Conservation (phyloP, 2,113 vertebrate genomes). For the Bubo scandiacus region DNA sequence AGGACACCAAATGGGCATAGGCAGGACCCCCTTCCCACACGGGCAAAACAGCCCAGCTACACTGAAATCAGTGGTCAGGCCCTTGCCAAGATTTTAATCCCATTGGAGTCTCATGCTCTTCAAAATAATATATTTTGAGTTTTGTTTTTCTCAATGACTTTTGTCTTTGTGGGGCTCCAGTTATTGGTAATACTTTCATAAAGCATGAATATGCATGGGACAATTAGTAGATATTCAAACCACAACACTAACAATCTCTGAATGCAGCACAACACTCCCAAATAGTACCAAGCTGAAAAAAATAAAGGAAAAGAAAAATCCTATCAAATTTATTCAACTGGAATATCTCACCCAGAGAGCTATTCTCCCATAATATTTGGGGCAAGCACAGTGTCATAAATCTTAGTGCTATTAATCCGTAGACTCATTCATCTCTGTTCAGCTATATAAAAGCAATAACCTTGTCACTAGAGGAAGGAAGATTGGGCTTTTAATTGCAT, state of each 20-base stretch:
- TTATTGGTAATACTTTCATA: not conserved
- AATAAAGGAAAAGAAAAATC: constrained; percentile 4
- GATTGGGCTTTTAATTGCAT: constrained; percentile 70
- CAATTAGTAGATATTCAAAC: not conserved
- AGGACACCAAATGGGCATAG: not conserved
- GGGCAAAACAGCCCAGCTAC: not conserved
- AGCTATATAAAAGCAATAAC: constrained; percentile 69
- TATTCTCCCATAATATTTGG: constrained; percentile 53
- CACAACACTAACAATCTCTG: not conserved
- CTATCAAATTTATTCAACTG: constrained; percentile 58
- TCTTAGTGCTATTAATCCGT: constrained; percentile 62
- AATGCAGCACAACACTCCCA: not conserved
- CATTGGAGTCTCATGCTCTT: not conserved
- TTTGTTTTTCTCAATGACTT: not conserved
- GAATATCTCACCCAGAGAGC: constrained; percentile 43
- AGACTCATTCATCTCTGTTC: constrained; percentile 69
- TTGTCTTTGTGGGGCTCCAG: not conserved
- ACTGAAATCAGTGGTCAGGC: not conserved
- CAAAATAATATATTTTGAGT: not conserved
- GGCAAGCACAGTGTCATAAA: constrained; percentile 67
- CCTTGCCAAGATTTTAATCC: not conserved
- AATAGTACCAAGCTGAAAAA: not conserved
- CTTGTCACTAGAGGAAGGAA: constrained; percentile 61
- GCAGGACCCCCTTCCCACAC: not conserved
- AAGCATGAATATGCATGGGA: not conserved